Percentiles rank a stretch among this genome's conserved stretches.
Evolutionary conservation across 2,113 vertebrate species (phyloP).

Genomic region (Leuciscus idus): DNA sequence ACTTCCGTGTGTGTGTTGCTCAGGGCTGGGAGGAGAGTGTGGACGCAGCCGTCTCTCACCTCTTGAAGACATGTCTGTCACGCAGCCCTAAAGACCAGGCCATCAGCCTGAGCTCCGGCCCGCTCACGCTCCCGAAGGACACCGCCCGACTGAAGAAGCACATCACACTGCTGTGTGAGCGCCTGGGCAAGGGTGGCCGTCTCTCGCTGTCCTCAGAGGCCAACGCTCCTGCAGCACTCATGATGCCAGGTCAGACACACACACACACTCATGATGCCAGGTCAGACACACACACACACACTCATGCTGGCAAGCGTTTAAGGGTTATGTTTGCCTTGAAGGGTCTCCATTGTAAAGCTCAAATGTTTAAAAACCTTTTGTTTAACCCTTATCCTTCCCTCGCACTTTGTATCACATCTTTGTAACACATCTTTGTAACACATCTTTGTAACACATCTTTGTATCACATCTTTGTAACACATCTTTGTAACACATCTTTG

Average conservation of each 20-base stretch:
- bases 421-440: no score
- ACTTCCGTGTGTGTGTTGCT: background rate
- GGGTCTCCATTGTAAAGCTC: background rate
- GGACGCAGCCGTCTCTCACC: slow-evolving; percentile 88
- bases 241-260: slow-evolving; percentile 80
- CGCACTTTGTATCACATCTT: no score
- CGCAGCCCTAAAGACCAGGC: slow-evolving; percentile 93
- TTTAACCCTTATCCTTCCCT: no score
- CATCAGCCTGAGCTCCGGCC: slow-evolving; percentile 75
- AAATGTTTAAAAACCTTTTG: background rate
- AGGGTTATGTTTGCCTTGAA: background rate
- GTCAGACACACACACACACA: background rate
- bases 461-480: no score
- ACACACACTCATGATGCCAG: no score
- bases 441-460: no score
- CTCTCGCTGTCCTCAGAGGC: slow-evolving; percentile 83
- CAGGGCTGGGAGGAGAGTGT: slow-evolving; percentile 98
- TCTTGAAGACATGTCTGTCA: slow-evolving; percentile 90
- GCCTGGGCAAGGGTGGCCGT: slow-evolving; percentile 89
- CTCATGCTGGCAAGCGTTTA: no score
- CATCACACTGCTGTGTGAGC: slow-evolving; percentile 90
- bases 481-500: no score
- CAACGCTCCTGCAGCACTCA: slow-evolving; percentile 67
- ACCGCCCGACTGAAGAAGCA: slow-evolving; percentile 90
- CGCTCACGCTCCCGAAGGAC: slow-evolving; percentile 85